phyloP scores from a whole-genome alignment of 2,113 vertebrate species.

The Diglossa brunneiventris region DNA sequence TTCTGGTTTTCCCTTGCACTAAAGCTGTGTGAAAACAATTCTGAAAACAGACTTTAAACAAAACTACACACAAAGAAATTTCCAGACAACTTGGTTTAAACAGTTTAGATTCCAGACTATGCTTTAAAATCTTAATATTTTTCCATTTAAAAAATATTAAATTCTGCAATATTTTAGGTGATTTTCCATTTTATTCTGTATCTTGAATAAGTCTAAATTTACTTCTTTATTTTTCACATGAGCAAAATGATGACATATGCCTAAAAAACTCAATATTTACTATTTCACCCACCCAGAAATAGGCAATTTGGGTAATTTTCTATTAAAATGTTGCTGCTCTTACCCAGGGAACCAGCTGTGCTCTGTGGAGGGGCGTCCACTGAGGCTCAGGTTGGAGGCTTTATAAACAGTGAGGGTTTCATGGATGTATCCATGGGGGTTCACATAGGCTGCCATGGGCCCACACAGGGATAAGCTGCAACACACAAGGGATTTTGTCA shows the following conservation, averaged over 20 bases:
- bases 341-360: conserved; percentile 99
- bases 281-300: not conserved
- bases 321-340: not conserved
- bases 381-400: conserved; percentile 88
- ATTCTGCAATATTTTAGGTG: not conserved
- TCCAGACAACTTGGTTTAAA: not conserved
- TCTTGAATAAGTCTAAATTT: not conserved
- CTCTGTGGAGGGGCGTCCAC: conserved; percentile 88
- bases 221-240: fast-evolving
- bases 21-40: not conserved
- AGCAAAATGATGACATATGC: fast-evolving
- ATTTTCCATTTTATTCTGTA: not conserved
- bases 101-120: not conserved
- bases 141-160: not conserved
- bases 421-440: conserved; percentile 94
- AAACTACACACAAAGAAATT: not conserved
- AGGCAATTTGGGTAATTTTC: not conserved
- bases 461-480: conserved; percentile 90
- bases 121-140: not conserved
- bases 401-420: conserved; percentile 96
- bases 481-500: not conserved
- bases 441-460: conserved; percentile 98
- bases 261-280: fast-evolving
- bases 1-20: not conserved
- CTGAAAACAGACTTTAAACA: not conserved